Percentiles rank a stretch among this genome's conserved stretches.
Conservation (phyloP, 23 tunicate species). For the Halocynthia roretzi region DNA sequence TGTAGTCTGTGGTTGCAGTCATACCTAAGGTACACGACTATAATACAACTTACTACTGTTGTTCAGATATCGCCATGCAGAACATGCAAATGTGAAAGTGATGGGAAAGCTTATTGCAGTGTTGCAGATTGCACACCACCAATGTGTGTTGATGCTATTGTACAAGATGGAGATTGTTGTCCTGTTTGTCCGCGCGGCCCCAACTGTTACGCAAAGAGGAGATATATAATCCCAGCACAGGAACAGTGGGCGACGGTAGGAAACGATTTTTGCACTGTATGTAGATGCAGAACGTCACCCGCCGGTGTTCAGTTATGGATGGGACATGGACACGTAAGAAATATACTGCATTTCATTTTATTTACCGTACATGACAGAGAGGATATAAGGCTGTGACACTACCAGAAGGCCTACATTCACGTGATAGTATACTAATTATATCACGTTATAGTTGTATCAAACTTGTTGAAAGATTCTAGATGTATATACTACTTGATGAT, state of each 20-base stretch:
- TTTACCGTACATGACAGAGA: too few species aligned
- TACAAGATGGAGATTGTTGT: constrained; percentile 27
- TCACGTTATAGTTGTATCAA: too few species aligned
- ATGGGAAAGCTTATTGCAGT: constrained; percentile 39
- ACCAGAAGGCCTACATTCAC: too few species aligned
- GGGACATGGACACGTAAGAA: constrained; percentile 19
- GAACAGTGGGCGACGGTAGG: constrained; percentile 8
- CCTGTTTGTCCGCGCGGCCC: constrained; percentile 43
- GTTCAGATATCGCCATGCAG: constrained; percentile 31
- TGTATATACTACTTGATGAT: too few species aligned
- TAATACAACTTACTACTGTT: background rate
- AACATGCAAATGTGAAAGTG: constrained; percentile 37
- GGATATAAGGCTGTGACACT: too few species aligned
- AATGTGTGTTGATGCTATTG: constrained; percentile 31
- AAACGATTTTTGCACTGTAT: background rate
- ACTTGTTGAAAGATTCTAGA: too few species aligned
- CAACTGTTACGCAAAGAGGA: constrained; percentile 4
- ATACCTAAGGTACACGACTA: background rate
- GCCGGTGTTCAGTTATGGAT: constrained; percentile 20
- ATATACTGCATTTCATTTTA: too few species aligned
- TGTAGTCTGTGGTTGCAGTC: too few species aligned
- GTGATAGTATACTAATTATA: too few species aligned
- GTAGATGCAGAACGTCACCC: constrained; percentile 8
- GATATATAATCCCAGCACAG: background rate
- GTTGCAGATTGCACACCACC: constrained; percentile 58